phyloP scores from a whole-genome alignment of 2,113 vertebrate genomes.

The Blennius ocellaris region DNA sequence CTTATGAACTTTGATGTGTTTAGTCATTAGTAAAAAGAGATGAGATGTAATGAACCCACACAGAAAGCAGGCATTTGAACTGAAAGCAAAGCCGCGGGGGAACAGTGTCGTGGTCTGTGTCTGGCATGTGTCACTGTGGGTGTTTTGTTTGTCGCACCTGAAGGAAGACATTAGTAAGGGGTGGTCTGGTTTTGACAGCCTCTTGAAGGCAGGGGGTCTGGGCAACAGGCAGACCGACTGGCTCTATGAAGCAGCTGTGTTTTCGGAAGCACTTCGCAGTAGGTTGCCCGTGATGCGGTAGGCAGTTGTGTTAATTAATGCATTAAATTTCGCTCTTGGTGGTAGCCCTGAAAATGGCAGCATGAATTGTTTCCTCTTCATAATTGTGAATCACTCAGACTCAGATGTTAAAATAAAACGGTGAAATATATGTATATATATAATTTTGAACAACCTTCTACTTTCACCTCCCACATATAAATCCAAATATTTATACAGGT shows the following conservation, averaged over 20 bases:
- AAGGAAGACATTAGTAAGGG: slow-evolving; percentile 45
- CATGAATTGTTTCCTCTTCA: neutral
- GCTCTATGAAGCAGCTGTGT: slow-evolving; percentile 52
- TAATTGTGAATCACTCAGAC: no score
- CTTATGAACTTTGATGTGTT: neutral
- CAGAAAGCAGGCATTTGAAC: slow-evolving; percentile 28
- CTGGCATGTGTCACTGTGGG: slow-evolving; percentile 76
- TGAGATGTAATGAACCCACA: slow-evolving; percentile 22
- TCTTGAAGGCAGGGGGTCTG: slow-evolving; percentile 42
- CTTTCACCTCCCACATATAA: no score
- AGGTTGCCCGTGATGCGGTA: slow-evolving; percentile 8
- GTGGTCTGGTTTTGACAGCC: slow-evolving; percentile 79
- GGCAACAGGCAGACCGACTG: slow-evolving; percentile 9
- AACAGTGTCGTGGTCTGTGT: slow-evolving; percentile 61
- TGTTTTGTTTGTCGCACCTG: slow-evolving; percentile 50
- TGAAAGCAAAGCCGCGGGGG: slow-evolving; percentile 3
- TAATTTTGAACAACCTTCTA: no score
- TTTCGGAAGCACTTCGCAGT: slow-evolving; percentile 66
- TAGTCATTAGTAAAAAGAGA: neutral
- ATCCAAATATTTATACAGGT: no score
- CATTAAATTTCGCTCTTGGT: slow-evolving; percentile 43
- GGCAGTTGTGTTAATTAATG: slow-evolving; percentile 37
- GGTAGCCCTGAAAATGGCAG: slow-evolving; percentile 15
- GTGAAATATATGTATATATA: no score
- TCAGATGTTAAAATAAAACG: no score